Conservation (phyloP, 1,140 invertebrate species). For the Papilio glaucus region DNA sequence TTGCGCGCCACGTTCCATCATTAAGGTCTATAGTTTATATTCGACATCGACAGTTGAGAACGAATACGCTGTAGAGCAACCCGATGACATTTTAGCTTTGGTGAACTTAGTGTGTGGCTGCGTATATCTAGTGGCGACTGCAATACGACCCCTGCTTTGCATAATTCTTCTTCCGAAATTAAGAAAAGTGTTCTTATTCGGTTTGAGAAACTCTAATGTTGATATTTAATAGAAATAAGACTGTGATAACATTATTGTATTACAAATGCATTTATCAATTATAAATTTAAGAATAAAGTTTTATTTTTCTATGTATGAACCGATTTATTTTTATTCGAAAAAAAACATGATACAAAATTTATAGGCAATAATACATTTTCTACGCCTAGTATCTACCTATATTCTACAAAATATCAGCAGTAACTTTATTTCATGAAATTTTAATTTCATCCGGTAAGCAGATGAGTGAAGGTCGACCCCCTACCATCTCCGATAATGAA, state of each 20-base stretch:
- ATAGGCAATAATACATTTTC: no score
- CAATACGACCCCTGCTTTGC: slow-evolving; percentile 67
- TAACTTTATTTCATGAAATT: no score
- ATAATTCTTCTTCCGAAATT: slow-evolving; percentile 62
- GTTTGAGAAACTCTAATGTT: slow-evolving; percentile 48
- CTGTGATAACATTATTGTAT: slow-evolving; percentile 9
- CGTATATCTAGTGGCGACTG: slow-evolving; percentile 58
- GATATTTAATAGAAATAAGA: slow-evolving; percentile 34
- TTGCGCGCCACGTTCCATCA: slow-evolving; percentile 68
- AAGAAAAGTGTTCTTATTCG: slow-evolving; percentile 61
- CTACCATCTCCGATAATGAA: no score
- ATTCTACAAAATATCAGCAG: no score
- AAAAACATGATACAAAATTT: no score
- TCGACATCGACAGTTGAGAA: slow-evolving; percentile 45
- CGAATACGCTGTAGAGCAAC: slow-evolving; percentile 48
- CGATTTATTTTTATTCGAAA: not conserved
- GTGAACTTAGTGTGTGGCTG: slow-evolving; percentile 65
- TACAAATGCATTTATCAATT: slow-evolving; percentile 19
- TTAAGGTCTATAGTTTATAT: slow-evolving; percentile 62
- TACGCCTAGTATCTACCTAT: no score
- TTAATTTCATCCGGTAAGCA: no score
- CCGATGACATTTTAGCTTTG: slow-evolving; percentile 48
- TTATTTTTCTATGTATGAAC: slow-evolving; percentile 9
- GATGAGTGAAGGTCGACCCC: no score
- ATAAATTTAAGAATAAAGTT: slow-evolving; percentile 12